These are phyloP conservation scores for Macroglossus sobrinus DNA, from an alignment of 2,113 vertebrate species.

Conservation along the genomic window DNA sequence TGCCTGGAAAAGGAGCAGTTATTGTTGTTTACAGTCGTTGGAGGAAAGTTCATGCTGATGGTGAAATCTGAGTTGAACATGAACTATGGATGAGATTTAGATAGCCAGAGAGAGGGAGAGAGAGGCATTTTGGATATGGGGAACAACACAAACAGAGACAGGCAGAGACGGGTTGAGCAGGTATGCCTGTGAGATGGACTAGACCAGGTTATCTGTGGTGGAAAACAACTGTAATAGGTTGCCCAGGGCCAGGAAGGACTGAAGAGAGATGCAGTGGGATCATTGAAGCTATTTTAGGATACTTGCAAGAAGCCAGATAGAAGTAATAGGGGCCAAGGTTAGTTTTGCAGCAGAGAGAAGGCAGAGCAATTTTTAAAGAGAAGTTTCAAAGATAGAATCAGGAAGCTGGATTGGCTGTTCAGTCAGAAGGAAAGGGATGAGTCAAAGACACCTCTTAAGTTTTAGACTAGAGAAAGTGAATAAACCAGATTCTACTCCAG, in stretches of 20 bases:
- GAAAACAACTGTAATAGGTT: slow-evolving; percentile 19
- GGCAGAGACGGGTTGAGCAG: slow-evolving; percentile 5
- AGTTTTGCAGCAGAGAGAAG: not conserved
- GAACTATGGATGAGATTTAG: not conserved
- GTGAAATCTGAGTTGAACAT: not conserved
- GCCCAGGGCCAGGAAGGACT: slow-evolving; percentile 50
- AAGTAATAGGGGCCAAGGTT: slow-evolving; percentile 9
- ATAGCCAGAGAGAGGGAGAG: not conserved
- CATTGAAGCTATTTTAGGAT: slow-evolving; percentile 55
- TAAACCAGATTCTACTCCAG: not conserved
- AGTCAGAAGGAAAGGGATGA: not conserved
- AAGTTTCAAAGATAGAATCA: not conserved
- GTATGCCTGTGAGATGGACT: not conserved
- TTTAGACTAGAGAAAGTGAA: not conserved
- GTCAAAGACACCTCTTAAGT: not conserved
- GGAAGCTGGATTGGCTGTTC: not conserved
- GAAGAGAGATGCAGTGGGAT: not conserved
- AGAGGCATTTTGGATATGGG: slow-evolving; percentile 11
- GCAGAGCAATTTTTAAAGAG: not conserved
- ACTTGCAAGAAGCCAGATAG: slow-evolving; percentile 1
- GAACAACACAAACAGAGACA: not conserved
- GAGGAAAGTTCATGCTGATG: not conserved
- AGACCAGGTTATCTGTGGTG: not conserved
- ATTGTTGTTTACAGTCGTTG: not conserved
- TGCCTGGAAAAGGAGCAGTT: not conserved